phyloP scores from a whole-genome alignment of 92 coral and sea anemone genomes.

The Actinernus sp. region DNA sequence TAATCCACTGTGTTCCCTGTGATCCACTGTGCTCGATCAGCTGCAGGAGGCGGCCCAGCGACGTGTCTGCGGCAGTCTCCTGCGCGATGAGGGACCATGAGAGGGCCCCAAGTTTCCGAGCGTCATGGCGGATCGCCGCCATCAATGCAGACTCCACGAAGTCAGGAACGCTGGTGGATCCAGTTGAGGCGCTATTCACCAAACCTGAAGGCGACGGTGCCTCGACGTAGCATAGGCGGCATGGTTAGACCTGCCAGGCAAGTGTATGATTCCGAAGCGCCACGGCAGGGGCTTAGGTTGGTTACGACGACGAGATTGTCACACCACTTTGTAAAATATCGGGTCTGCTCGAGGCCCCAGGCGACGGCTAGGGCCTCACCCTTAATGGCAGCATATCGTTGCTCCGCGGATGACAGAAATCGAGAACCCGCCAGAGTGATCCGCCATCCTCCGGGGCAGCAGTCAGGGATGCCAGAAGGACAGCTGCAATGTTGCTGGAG shows the following conservation, averaged over 20 bases:
- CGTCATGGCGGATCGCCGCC: neutral
- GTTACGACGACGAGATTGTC: no score
- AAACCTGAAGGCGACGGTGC: neutral
- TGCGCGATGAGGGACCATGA: no score
- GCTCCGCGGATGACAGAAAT: neutral
- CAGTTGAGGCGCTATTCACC: neutral
- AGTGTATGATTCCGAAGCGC: constrained; percentile 3
- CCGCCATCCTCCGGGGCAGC: constrained; percentile 13
- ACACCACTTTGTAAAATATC: no score
- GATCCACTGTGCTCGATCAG: no score
- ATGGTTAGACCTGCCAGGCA: neutral
- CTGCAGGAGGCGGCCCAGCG: neutral
- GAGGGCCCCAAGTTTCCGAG: neutral
- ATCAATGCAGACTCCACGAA: neutral
- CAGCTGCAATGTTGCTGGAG: constrained; percentile 45
- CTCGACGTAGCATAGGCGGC: neutral
- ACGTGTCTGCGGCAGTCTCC: neutral
- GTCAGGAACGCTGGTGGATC: neutral
- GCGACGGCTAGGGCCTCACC: neutral
- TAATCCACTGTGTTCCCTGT: neutral
- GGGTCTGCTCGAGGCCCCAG: no score
- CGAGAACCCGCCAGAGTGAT: neutral
- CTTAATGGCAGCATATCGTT: neutral
- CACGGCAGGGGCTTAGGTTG: no score
- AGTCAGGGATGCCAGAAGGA: constrained; percentile 34